Base-by-base conservation (phyloP, 1,140 invertebrate species). In the Nasonia vitripennis region DNA sequence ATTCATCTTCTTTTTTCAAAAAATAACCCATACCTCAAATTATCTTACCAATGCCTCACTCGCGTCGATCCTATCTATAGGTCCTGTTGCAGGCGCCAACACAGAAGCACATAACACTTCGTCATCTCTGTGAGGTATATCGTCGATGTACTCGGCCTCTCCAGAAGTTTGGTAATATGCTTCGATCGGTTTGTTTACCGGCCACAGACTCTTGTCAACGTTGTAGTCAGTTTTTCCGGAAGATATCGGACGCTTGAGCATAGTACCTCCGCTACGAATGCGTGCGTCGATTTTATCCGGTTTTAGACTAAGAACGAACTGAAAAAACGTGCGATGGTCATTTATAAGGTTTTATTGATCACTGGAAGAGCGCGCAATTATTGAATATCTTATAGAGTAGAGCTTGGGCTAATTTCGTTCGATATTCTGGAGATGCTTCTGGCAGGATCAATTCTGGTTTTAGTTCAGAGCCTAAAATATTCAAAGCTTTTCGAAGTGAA, bases 171-270 rank as follows among this genome's bases (percentile, higher is more conserved):
- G 96, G 45, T 95, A 93, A 41, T 96, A 88, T 2, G 96, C 95
- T 91, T 98, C 97, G 14, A 97, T 91, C 0, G 97, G 95, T 90
- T 98, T 93, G 86, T 95, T 97, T 1, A 98, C 89, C 0, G 97
- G 97, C 94, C 96, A 98, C 77, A 96, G 87, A 23, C 95, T 93
- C 88, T 95, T 94, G 86, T 97, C 94, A 0, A 95, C 96, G 78
- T 96, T 95, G 89, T 94, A 98, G 11, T 94, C 93, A 89, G 98
- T 97, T 11, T 93, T 93, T 1, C 96, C 97, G 1, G 94, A 95
- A 0, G 96, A 97, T 0, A 97, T 85, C 0, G 94, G 94, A 27
- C 97, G 94, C 41, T 94, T 85, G n/a, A 96, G 87, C 2, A 95
- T 68, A 1, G 86, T 85, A 0, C 93, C 94, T 9, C 95, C 96